phyloP scores from a whole-genome alignment of 2,888 invertebrate genomes.

The Celastrina argiolus region DNA sequence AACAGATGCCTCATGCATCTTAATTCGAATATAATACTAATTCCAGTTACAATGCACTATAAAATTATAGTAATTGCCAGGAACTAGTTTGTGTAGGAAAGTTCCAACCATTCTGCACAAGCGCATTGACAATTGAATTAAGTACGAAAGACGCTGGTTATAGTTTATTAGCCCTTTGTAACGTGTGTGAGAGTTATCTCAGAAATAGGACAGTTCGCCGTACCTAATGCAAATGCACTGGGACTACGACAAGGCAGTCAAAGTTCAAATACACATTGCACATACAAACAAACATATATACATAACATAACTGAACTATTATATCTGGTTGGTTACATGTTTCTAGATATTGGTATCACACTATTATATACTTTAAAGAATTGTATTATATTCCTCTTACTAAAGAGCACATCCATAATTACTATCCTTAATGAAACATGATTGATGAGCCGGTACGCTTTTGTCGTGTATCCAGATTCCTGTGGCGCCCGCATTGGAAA shows the following conservation, averaged over 20 bases:
- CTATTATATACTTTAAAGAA: neutral
- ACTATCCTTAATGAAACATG: too few species aligned
- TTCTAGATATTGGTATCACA: neutral
- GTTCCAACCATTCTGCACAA: neutral
- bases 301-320: neutral
- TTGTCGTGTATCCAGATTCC: too few species aligned
- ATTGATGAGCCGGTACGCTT: too few species aligned
- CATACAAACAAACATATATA: neutral
- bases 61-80: conserved; percentile 2
- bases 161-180: conserved; percentile 3
- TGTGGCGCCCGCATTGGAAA: too few species aligned
- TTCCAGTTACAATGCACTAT: conserved; percentile 1
- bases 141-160: neutral
- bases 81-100: neutral
- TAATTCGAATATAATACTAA: neutral
- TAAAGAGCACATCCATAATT: too few species aligned
- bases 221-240: neutral
- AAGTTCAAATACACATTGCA: neutral
- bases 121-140: neutral
- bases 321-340: neutral
- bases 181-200: neutral
- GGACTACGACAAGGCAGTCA: neutral
- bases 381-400: too few species aligned
- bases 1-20: neutral
- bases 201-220: neutral